phyloP scores from a whole-genome alignment of 2,888 invertebrate genomes.

The Ametastegia equiseti region DNA sequence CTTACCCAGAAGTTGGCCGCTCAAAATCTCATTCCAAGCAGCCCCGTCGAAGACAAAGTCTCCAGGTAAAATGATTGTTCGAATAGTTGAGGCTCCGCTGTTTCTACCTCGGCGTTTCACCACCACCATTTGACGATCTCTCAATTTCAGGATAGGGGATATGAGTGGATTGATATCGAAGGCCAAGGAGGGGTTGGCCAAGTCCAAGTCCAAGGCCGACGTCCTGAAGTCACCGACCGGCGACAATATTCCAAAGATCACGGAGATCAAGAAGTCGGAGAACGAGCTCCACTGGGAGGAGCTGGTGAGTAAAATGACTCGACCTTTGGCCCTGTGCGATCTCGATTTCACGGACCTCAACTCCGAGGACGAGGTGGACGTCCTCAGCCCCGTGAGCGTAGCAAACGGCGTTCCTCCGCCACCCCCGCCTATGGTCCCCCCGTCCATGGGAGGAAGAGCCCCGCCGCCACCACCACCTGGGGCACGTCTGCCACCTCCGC shows the following conservation, averaged over 20 bases:
- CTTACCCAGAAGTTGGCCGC: conserved; percentile 90
- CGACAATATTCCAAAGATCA: conserved; percentile 81
- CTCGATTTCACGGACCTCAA: conserved; percentile 97
- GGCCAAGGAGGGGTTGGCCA: conserved; percentile 94
- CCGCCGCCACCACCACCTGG: conserved; percentile 77
- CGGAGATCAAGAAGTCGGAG: conserved; percentile 91
- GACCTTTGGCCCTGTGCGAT: conserved; percentile 92
- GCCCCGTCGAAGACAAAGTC: conserved; percentile 76
- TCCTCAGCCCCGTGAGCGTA: conserved; percentile 82
- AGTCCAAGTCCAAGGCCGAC: conserved; percentile 90
- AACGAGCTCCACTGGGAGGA: conserved; percentile 98
- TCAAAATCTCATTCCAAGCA: conserved; percentile 80
- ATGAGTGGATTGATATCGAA: conserved; percentile 95
- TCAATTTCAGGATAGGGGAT: conserved; percentile 82
- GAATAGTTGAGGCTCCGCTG: too few relatives aligned
- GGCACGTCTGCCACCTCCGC: conserved; percentile 76
- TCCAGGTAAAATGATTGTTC: conserved; percentile 65
- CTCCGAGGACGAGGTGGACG: conserved; percentile 92
- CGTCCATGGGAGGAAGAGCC: conserved; percentile 76
- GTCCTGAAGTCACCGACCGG: conserved; percentile 84
- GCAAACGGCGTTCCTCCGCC: conserved; percentile 86
- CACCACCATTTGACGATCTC: not conserved
- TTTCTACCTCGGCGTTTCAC: not conserved
- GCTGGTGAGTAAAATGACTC: conserved; percentile 85
- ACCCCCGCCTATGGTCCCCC: conserved; percentile 86